Conservation (phyloP, 2,797 vertebrate species). For the Tangara arthus region DNA sequence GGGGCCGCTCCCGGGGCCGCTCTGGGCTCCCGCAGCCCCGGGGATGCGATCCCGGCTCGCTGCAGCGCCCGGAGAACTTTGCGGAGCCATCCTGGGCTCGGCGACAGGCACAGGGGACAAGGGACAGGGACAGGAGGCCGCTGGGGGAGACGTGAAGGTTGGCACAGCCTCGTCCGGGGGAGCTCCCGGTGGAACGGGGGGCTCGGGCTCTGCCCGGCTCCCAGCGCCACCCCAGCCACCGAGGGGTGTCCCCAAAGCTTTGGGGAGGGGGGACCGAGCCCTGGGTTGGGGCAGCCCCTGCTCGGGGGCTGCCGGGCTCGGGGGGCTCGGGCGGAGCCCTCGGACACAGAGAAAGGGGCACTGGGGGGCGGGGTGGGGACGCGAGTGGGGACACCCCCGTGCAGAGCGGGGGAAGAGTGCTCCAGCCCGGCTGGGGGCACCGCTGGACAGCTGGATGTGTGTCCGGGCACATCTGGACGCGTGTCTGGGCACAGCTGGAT, state of each 20-base stretch:
- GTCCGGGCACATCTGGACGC: neutral
- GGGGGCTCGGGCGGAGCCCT: neutral
- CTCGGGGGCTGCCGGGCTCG: neutral
- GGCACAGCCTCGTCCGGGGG: neutral
- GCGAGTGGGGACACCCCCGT: neutral
- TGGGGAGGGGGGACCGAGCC: neutral
- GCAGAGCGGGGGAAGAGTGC: neutral
- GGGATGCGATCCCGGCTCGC: neutral
- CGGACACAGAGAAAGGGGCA: neutral
- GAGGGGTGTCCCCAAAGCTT: too few species aligned
- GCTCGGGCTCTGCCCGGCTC: neutral
- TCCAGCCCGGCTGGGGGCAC: neutral
- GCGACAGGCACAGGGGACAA: neutral
- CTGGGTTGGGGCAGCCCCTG: neutral
- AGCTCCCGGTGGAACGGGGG: neutral
- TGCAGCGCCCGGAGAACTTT: neutral
- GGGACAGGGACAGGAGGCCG: neutral
- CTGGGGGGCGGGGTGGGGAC: neutral
- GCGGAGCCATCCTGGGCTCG: neutral
- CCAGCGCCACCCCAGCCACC: rapidly evolving
- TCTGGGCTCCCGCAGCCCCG: neutral
- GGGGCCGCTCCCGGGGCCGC: neutral
- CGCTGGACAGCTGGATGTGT: neutral
- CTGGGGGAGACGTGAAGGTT: neutral
- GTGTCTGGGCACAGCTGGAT: neutral